Evolutionary conservation across 1,140 invertebrate species (phyloP).

Genomic region (Spodoptera litura): DNA sequence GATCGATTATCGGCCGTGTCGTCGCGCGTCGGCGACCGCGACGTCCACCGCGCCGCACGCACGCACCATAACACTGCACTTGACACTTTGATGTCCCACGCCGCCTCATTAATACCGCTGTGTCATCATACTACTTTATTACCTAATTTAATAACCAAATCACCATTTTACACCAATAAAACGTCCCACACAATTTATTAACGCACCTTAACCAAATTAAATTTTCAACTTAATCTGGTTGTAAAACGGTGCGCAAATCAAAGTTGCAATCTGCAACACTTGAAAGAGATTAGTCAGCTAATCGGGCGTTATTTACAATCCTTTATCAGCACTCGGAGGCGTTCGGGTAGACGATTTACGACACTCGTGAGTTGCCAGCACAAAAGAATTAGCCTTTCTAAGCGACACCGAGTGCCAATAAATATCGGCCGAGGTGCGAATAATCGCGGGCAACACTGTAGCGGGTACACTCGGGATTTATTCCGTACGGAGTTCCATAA

Average conservation of each 20-base stretch:
- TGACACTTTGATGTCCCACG: conserved; percentile 32
- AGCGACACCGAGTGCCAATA: conserved; percentile 83
- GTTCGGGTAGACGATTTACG: conserved; percentile 75
- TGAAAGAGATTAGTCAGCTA: conserved; percentile 71
- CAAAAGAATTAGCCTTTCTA: conserved; percentile 79
- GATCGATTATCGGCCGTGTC: conserved; percentile 78
- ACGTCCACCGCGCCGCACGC: background rate
- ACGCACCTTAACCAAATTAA: conserved; percentile 50
- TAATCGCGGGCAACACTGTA: conserved; percentile 81
- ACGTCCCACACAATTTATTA: conserved; percentile 50
- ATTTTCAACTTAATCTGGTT: conserved; percentile 57
- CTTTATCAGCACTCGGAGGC: conserved; percentile 74
- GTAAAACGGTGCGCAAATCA: conserved; percentile 69
- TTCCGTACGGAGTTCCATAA: conserved; percentile 69
- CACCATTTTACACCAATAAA: conserved; percentile 46
- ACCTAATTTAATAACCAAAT: conserved; percentile 38
- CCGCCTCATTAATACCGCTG: conserved; percentile 22
- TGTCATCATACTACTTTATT: conserved; percentile 40
- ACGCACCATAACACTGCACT: background rate
- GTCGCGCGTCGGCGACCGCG: conserved; percentile 44
- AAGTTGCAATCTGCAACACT: conserved; percentile 66
- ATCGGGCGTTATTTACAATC: conserved; percentile 80
- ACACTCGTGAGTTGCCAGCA: conserved; percentile 59
- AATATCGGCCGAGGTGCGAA: conserved; percentile 77
- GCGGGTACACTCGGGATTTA: conserved; percentile 50